A percentile compares a stretch with the other conserved stretches of the same genome.
phyloP scores from a whole-genome alignment of 1,140 invertebrate species.

The Drosophila nasuta region DNA sequence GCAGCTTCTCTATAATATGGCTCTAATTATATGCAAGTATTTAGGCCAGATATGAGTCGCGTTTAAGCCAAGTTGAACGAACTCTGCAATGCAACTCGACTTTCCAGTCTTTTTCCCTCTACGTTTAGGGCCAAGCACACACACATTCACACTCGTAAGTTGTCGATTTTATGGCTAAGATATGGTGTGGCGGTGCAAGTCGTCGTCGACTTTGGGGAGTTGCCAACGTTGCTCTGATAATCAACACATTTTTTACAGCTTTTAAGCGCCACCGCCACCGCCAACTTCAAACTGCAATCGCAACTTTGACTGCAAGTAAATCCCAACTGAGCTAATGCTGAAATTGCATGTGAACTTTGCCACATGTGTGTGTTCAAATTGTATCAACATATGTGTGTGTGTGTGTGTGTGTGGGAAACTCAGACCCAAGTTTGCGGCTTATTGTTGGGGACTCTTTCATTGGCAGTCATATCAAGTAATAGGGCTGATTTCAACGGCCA shows the following conservation, averaged over 20 bases:
- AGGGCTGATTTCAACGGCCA: constrained; percentile 29
- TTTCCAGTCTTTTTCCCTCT: too few species aligned
- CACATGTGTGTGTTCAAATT: constrained; percentile 11
- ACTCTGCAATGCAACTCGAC: constrained; percentile 37
- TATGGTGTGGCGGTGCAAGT: constrained; percentile 34
- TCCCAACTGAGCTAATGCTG: constrained; percentile 63
- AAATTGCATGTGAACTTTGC: constrained; percentile 74
- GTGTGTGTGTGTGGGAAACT: constrained; percentile 54
- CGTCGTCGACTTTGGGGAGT: constrained; percentile 23
- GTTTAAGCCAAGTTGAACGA: constrained; percentile 58
- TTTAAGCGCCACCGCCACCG: constrained; percentile 20
- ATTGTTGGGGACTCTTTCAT: constrained; percentile 39
- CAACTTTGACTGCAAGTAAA: constrained; percentile 39
- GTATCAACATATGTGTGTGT: constrained; percentile 3
- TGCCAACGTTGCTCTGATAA: constrained; percentile 33
- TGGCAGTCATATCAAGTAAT: constrained; percentile 21
- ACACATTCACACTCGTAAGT: constrained; percentile 48
- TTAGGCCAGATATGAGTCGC: constrained; percentile 44
- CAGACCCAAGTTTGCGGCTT: constrained; percentile 43
- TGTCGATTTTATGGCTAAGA: constrained; percentile 52
- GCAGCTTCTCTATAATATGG: constrained; percentile 16
- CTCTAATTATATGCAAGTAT: constrained; percentile 59
- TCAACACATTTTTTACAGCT: constrained; percentile 68
- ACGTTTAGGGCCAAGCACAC: constrained; percentile 54
- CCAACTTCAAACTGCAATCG: constrained; percentile 9